Conservation (phyloP, 2,888 invertebrate genomes). For the Axea sp. region DNA sequence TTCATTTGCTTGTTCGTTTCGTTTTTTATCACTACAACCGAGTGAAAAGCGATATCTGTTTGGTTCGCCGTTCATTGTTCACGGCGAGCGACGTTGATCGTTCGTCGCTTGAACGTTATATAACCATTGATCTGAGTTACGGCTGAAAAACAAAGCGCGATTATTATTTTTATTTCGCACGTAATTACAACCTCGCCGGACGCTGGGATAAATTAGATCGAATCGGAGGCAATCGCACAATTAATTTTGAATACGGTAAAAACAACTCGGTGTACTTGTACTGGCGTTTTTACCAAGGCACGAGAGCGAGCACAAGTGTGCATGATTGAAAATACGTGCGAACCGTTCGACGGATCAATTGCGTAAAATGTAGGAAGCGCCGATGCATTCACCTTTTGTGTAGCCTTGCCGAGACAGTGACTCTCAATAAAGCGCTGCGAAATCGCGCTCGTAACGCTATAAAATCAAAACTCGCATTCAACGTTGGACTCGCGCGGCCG, state of each 20-base stretch:
- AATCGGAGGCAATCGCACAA: slow-evolving; percentile 19
- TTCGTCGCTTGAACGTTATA: slow-evolving; percentile 7
- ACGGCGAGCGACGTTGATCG: slow-evolving; percentile 2
- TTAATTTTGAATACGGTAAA: slow-evolving; percentile 23
- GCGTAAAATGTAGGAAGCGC: slow-evolving; percentile 77
- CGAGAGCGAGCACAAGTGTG: slow-evolving; percentile 50
- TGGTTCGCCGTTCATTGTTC: no score
- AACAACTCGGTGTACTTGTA: slow-evolving; percentile 20
- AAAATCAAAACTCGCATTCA: slow-evolving; percentile 17
- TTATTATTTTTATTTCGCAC: not conserved
- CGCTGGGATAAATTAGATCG: slow-evolving; percentile 2
- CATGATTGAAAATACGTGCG: slow-evolving; percentile 66
- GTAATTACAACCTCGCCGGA: slow-evolving; percentile 11
- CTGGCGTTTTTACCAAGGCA: slow-evolving; percentile 33
- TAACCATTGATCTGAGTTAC: slow-evolving; percentile 21
- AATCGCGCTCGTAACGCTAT: slow-evolving; percentile 21
- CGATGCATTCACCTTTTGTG: slow-evolving; percentile 77
- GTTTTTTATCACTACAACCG: no score
- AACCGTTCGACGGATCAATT: slow-evolving; percentile 71
- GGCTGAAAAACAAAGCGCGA: slow-evolving; percentile 9
- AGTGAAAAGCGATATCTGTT: no score
- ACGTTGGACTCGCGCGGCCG: slow-evolving; percentile 7
- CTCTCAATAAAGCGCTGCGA: slow-evolving; percentile 64
- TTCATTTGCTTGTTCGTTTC: no score
- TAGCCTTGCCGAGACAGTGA: slow-evolving; percentile 73